A percentile compares a stretch with the other conserved stretches of the same genome.
Evolutionary conservation across 2,888 invertebrate genomes (phyloP).

Genomic region (Azorinus chamasolen): DNA sequence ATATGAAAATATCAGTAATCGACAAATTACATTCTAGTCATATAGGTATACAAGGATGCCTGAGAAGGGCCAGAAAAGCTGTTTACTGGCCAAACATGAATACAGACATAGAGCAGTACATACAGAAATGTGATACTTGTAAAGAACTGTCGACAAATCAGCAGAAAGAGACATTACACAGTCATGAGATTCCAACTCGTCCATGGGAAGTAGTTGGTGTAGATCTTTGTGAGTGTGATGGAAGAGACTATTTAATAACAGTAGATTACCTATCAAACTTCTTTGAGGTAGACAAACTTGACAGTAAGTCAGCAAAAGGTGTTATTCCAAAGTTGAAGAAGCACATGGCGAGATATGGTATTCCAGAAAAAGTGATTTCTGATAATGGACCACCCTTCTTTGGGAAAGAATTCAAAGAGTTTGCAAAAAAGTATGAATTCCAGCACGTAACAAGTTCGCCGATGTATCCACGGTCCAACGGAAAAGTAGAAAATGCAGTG

Average conservation of each 20-base stretch:
- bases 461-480: conserved; percentile 13
- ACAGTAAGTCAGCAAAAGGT: conserved; percentile 9
- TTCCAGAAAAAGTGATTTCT: conserved; percentile 20
- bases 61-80: conserved; percentile 12
- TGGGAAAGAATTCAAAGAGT: conserved; percentile 17
- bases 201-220: conserved; percentile 44
- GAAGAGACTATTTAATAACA: conserved; percentile 33
- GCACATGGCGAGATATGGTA: conserved; percentile 24
- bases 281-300: conserved; percentile 43
- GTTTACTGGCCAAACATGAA: conserved; percentile 27
- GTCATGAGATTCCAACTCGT: conserved; percentile 41
- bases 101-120: conserved; percentile 6
- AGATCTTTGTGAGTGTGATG: conserved; percentile 44
- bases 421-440: conserved; percentile 10
- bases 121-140: conserved; percentile 29
- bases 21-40: conserved; percentile 15
- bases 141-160: conserved; percentile 9
- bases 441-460: conserved; percentile 28
- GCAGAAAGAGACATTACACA: conserved; percentile 33
- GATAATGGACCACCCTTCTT: conserved; percentile 40
- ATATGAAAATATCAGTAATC: conserved; percentile 7
- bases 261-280: conserved; percentile 49
- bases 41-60: conserved; percentile 9
- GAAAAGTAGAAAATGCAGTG: conserved; percentile 33
- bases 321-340: conserved; percentile 39